These are phyloP conservation scores for Zeus faber DNA, from an alignment of 2,113 vertebrate species.

Conservation along the genomic window DNA sequence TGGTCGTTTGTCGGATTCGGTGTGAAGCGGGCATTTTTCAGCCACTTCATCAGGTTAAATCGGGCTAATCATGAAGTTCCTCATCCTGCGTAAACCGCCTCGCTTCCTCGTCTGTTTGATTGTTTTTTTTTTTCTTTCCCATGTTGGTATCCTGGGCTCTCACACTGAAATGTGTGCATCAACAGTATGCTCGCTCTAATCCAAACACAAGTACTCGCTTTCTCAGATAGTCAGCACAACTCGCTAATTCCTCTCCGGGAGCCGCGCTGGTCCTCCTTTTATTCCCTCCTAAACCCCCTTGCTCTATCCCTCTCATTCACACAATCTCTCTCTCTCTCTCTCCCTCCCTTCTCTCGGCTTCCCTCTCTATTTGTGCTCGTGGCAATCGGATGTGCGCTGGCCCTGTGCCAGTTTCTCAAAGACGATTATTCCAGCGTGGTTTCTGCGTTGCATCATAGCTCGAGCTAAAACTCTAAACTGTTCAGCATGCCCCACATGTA, in stretches of 20 bases:
- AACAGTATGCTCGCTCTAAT: not conserved
- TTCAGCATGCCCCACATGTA: too few species aligned
- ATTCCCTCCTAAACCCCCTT: slow-evolving; percentile 20
- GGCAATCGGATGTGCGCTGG: slow-evolving; percentile 27
- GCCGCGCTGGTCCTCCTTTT: slow-evolving; percentile 33
- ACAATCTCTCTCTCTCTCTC: not conserved
- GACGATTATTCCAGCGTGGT: slow-evolving; percentile 29
- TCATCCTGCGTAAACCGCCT: too few species aligned
- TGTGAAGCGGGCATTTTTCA: too few species aligned
- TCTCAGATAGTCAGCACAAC: slow-evolving; percentile 39
- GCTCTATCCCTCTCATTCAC: too few species aligned
- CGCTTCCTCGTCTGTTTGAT: too few species aligned
- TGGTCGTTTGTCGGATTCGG: too few species aligned
- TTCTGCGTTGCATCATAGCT: slow-evolving; percentile 27
- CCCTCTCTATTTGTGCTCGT: slow-evolving; percentile 25
- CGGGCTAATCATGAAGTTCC: too few species aligned
- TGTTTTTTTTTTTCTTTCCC: too few species aligned
- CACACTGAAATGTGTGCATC: too few species aligned
- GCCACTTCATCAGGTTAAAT: too few species aligned
- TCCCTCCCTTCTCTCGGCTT: slow-evolving; percentile 3
- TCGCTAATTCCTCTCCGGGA: slow-evolving; percentile 30
- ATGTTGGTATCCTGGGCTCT: too few species aligned
- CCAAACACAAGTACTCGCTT: slow-evolving; percentile 19
- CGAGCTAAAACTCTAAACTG: slow-evolving; percentile 27
- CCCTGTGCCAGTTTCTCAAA: slow-evolving; percentile 38